Evolutionary conservation across 92 coral and sea anemone genomes (phyloP), one percentile per base, ranked within the genome.

Genomic region (Pocillopora meandrina): DNA sequence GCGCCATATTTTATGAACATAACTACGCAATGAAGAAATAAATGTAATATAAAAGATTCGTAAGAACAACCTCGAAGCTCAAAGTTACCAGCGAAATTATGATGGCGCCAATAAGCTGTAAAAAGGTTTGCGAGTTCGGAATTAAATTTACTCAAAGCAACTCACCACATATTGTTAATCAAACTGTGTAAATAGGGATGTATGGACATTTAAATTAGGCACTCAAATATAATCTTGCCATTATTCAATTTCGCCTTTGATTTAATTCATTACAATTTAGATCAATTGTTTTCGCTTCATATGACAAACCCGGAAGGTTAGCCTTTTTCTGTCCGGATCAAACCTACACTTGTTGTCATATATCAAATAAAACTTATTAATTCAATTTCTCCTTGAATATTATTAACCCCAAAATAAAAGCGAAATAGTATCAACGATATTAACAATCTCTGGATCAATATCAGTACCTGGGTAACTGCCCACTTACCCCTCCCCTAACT

Each of bases 291-390:
- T 20, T 2, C 2, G 8, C 14, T n/a, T 2, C 9, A 70, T 70
- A 70, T 70, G 74, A 70, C 56, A 70, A 70, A 70, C 74, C 21
- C 9, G 56, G 17, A 35, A 70, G 56, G 74, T 36, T 19, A 55
- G 42, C 19, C 74, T 1, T 9, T 65, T 13, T 20, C 17, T 26
- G 47, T 34, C 52, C 11, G n/a, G 65, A 61, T 61, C 17, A 14
- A 61, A 7, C 26, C 23, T 64, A 26, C 68, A 64, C 9, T 36
- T 35, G 47, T 20, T 65, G 70, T 20, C 70, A 65, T 65, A 65
- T 42, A 42, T 65, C 12, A 65, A 20, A 19, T 8, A 65, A 65
- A 62, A 65, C 10, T 9, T 26, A n/a, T n/a, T n/a, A 23, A 18
- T 65, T 65, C 12, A 65, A 65, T 19, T n/a, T 65, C 16, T 65